These are phyloP conservation scores for Lagopus muta DNA, from an alignment of 2,113 vertebrate species.

Conservation along the genomic window DNA sequence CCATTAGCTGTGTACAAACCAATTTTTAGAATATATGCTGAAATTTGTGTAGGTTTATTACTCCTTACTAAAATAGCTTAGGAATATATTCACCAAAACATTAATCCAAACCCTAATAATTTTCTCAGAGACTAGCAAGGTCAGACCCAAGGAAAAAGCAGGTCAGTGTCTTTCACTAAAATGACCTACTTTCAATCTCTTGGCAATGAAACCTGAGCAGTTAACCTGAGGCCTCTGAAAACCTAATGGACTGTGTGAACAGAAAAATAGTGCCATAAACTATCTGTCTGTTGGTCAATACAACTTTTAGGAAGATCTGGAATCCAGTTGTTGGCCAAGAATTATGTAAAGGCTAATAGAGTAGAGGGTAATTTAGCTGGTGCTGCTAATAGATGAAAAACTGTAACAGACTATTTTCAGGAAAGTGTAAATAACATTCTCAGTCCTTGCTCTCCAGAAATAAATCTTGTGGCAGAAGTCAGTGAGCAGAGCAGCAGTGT, in stretches of 20 bases:
- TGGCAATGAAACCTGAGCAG: not conserved
- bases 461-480: not conserved
- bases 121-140: not conserved
- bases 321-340: not conserved
- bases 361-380: not conserved
- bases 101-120: not conserved
- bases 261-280: not conserved
- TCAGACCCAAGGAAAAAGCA: not conserved
- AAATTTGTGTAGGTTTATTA: not conserved
- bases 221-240: not conserved
- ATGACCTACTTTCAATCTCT: not conserved
- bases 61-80: not conserved
- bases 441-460: not conserved
- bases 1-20: not conserved
- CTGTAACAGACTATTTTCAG: not conserved
- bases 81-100: not conserved
- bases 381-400: not conserved
- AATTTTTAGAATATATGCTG: not conserved
- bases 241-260: not conserved
- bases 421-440: not conserved
- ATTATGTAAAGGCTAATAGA: not conserved
- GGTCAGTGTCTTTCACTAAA: not conserved
- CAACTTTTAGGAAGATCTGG: not conserved
- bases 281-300: not conserved
- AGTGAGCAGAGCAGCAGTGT: fast-evolving